Evolutionary conservation across 1,140 invertebrate genomes (phyloP).

Genomic region (Lasaia peninsularis): DNA sequence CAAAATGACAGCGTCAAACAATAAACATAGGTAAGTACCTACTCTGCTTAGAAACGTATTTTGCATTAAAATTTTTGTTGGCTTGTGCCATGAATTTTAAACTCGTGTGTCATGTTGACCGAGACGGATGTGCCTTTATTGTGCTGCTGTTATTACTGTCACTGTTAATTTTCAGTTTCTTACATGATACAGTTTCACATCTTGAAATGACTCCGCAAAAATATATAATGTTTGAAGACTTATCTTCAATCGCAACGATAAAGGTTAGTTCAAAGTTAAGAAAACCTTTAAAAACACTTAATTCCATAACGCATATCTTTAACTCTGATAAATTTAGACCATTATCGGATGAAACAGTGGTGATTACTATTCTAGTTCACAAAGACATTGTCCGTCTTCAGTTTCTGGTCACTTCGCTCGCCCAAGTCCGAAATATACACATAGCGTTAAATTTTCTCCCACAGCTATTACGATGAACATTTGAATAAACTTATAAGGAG

Average conservation of each 20-base stretch:
- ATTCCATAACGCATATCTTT: slow-evolving; percentile 20
- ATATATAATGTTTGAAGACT: background rate
- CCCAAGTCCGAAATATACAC: slow-evolving; percentile 90
- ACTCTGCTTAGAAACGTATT: no score
- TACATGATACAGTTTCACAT: background rate
- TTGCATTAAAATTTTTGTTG: background rate
- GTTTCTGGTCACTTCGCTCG: slow-evolving; percentile 91
- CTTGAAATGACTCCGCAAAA: background rate
- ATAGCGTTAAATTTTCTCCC: slow-evolving; percentile 92
- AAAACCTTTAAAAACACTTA: slow-evolving; percentile 19
- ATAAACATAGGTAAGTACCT: background rate
- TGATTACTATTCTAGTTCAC: slow-evolving; percentile 84
- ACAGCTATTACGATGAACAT: slow-evolving; percentile 92
- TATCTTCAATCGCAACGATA: background rate
- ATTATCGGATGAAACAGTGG: slow-evolving; percentile 19
- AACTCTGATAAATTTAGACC: slow-evolving; percentile 22
- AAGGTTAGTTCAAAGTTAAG: slow-evolving; percentile 11
- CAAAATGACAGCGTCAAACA: background rate
- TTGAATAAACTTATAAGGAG: slow-evolving; percentile 92
- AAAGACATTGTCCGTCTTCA: slow-evolving; percentile 91
- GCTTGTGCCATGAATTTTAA: slow-evolving; percentile 3
- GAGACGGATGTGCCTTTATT: background rate
- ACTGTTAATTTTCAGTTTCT: background rate
- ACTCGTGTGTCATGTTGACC: background rate
- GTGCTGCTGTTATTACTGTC: background rate